Conservation (phyloP, 1,140 invertebrate genomes). For the Bombus terrestris region DNA sequence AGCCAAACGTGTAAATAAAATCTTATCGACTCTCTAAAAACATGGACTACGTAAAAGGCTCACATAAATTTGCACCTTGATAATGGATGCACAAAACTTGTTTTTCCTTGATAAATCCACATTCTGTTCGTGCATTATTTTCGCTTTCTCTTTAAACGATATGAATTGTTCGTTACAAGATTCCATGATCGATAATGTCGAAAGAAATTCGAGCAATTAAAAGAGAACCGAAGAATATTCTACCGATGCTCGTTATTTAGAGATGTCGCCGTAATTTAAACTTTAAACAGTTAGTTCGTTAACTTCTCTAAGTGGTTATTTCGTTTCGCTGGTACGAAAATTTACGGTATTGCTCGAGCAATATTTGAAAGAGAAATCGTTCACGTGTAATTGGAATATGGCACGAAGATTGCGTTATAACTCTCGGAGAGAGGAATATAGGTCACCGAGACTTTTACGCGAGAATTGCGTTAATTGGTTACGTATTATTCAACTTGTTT, state of each 20-base stretch:
- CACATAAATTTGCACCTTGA: background rate
- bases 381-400: too few relatives aligned
- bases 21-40: background rate
- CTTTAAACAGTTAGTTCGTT: too few relatives aligned
- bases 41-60: background rate
- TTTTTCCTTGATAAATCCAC: background rate
- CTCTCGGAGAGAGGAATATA: too few relatives aligned
- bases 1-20: background rate
- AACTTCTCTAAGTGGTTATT: too few relatives aligned
- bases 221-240: background rate
- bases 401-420: too few relatives aligned
- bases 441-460: too few relatives aligned
- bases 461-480: too few relatives aligned
- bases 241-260: background rate
- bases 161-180: too few relatives aligned
- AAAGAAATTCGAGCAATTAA: background rate
- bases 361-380: too few relatives aligned
- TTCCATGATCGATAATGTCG: background rate
- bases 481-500: too few relatives aligned
- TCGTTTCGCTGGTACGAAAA: too few relatives aligned
- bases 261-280: background rate
- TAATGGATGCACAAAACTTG: background rate
- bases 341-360: too few relatives aligned
- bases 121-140: background rate
- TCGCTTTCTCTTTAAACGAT: background rate